These are phyloP conservation scores for Hyppa rectilinea DNA, from an alignment of 2,888 invertebrate species.

Conservation along the genomic window DNA sequence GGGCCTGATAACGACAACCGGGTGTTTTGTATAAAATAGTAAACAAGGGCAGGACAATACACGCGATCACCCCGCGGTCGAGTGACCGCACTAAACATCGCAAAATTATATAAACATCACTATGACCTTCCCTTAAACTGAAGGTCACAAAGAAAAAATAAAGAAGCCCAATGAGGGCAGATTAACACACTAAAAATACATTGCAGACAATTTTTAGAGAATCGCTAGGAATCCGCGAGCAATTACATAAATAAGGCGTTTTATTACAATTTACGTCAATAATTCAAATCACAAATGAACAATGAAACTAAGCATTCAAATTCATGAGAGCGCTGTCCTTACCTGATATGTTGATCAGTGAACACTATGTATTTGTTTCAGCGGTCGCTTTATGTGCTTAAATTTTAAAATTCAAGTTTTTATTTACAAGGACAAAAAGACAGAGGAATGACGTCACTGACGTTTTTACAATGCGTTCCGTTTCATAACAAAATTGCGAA, in stretches of 20 bases:
- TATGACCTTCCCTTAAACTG: constrained; percentile 82
- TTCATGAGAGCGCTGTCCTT: constrained; percentile 19
- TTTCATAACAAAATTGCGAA: constrained; percentile 4
- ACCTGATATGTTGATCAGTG: constrained; percentile 46
- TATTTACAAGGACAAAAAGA: constrained; percentile 75
- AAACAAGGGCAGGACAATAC: constrained; percentile 77
- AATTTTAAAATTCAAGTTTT: constrained; percentile 71
- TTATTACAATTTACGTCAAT: constrained; percentile 24
- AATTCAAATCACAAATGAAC: constrained; percentile 7
- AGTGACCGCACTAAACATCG: constrained; percentile 71
- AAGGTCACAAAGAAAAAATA: constrained; percentile 79
- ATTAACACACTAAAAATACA: constrained; percentile 66
- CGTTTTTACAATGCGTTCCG: constrained; percentile 62
- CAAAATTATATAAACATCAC: constrained; percentile 71
- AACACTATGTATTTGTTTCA: constrained; percentile 41
- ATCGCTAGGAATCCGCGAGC: constrained; percentile 17
- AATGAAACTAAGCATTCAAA: constrained; percentile 1
- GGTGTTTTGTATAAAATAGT: constrained; percentile 72
- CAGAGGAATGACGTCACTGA: constrained; percentile 68
- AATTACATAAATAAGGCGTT: constrained; percentile 51
- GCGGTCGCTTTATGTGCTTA: constrained; percentile 56
- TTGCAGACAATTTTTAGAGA: constrained; percentile 29
- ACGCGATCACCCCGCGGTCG: constrained; percentile 70
- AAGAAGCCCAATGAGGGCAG: constrained; percentile 60
- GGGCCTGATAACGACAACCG: constrained; percentile 71